Evolutionary conservation across 2,888 invertebrate species (phyloP), one percentile per base, ranked within the genome.

Genomic region (Melanchra persicariae): DNA sequence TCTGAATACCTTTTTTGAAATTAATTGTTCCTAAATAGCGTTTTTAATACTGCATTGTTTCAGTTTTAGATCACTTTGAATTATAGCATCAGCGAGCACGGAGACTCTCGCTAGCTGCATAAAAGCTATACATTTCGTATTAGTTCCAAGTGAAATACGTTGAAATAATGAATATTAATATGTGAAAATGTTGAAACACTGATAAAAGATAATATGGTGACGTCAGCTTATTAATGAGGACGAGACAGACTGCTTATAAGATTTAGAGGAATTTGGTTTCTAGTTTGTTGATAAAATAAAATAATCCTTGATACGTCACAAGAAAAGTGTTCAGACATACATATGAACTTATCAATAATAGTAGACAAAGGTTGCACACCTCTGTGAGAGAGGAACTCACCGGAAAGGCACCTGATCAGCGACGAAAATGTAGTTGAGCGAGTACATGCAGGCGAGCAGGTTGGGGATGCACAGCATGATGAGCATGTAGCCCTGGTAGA

Each of bases 381-480:
- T n/a, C n/a, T n/a, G n/a, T n/a, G n/a, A n/a, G 40, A 5, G 9
- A 17, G 15, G 40, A 43, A 61, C 92, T 91, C 86, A 97, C 97
- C 97, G 95, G 88, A 96, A 96, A 1, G 95, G 93, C 70, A 96
- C 94, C 82, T 92, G 91, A 67, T 96, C 96, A 0, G 97, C 96
- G 0, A 96, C 96, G 87, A 97, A 97, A 70, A 96, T 94, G 82
- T 96, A 97, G 86, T 95, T 96, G 61, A 97, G 90, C 4, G 96
- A 93, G 86, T 96, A 96, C 91, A 96, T 95, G 43, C 96, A 96
- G 4, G 96, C 91, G 61, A 97, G 91, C 65, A 96, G 77, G 79
- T 95, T 94, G n/a, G 97, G 96, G 62, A 96, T 74, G 77, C 93
- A 93, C 69, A 94, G 88, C 87, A 95, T 87, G 45, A 91, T 40